Evolutionary conservation across 2,888 invertebrate genomes (phyloP).

Genomic region (Atrina japonica): DNA sequence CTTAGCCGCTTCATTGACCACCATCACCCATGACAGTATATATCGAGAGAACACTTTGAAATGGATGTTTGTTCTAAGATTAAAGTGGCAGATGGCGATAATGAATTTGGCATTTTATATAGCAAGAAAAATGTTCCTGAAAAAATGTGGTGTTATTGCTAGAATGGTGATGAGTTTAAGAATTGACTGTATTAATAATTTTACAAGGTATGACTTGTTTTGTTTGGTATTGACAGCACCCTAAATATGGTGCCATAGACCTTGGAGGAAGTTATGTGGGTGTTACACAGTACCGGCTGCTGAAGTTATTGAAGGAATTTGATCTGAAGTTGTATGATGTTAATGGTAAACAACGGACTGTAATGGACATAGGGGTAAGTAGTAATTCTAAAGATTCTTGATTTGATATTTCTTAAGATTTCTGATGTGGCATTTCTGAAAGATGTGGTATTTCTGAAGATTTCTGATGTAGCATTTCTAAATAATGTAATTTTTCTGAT

Average conservation of each 20-base stretch:
- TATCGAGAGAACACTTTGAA: too few species aligned
- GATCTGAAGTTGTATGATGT: conserved; percentile 60
- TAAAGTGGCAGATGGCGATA: background rate
- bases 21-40: too few species aligned
- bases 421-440: too few species aligned
- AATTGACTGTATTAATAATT: background rate
- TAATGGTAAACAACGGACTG: conserved; percentile 43
- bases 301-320: conserved; percentile 60
- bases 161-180: too few species aligned
- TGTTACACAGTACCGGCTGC: conserved; percentile 65
- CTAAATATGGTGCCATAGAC: conserved; percentile 57
- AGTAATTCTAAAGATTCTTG: background rate
- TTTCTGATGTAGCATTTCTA: too few species aligned
- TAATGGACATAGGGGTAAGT: background rate
- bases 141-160: background rate
- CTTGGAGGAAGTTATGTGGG: conserved; percentile 73
- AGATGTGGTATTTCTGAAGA: too few species aligned
- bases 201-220: too few species aligned
- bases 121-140: background rate
- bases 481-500: too few species aligned
- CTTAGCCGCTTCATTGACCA: too few species aligned
- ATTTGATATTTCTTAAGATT: background rate
- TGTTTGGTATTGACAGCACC: conserved; percentile 11
- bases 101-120: background rate
- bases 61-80: too few species aligned